These are phyloP conservation scores for Ceratina calcarata DNA, from an alignment of 1,140 invertebrate genomes.

Conservation along the genomic window DNA sequence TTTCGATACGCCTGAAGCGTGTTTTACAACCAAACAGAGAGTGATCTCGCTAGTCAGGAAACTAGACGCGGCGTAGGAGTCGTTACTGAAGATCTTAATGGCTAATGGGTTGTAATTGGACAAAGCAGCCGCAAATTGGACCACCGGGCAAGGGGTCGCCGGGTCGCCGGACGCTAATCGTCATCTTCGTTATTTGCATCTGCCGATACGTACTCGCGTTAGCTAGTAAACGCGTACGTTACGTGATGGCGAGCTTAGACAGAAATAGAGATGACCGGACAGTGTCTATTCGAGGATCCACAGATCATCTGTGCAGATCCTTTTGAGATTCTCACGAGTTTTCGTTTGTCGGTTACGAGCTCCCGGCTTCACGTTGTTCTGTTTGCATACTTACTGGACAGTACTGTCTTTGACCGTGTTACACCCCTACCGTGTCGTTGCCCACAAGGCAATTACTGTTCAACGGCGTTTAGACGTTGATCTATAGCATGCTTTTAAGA, in stretches of 20 bases:
- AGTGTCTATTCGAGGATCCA: constrained; percentile 50
- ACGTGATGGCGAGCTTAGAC: constrained; percentile 35
- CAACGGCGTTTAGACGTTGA: not conserved
- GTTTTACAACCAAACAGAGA: no score
- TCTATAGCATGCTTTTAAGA: not conserved
- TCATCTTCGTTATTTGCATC: constrained; percentile 69
- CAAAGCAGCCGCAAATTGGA: constrained; percentile 75
- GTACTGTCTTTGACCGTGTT: not conserved
- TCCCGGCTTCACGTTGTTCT: not conserved
- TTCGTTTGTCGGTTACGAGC: not conserved
- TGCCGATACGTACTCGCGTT: constrained; percentile 53
- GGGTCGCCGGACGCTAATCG: constrained; percentile 69
- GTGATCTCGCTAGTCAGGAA: not conserved
- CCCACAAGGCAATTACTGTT: not conserved
- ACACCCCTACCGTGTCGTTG: no score
- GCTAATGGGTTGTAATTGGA: constrained; percentile 70
- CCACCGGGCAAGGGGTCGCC: constrained; percentile 67
- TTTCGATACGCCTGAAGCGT: no score
- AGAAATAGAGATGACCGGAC: constrained; percentile 61
- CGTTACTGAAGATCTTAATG: constrained; percentile 60
- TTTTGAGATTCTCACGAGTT: not conserved
- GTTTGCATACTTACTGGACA: not conserved
- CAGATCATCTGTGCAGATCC: constrained; percentile 3
- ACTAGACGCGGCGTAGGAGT: constrained; percentile 62
- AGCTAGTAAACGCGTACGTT: constrained; percentile 27